phyloP scores from a whole-genome alignment of 2,113 vertebrate species.

The Pomatorhinus ruficollis region DNA sequence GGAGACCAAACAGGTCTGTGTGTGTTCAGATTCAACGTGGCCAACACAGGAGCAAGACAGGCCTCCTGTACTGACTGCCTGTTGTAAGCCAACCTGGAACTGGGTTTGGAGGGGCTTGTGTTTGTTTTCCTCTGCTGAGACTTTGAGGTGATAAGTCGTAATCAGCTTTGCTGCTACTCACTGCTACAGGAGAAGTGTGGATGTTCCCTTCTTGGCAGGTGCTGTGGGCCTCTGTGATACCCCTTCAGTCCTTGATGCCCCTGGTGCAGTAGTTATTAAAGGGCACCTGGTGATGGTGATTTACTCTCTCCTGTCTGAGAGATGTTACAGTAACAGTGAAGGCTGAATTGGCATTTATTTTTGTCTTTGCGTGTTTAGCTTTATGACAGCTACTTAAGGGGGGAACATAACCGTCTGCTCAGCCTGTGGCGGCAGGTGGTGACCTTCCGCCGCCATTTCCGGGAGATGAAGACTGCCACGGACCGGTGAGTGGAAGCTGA shows the following conservation, averaged over 20 bases:
- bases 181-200: neutral
- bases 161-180: neutral
- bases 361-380: conserved; percentile 68
- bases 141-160: neutral
- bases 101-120: neutral
- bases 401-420: conserved; percentile 77
- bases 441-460: conserved; percentile 80
- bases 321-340: neutral
- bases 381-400: conserved; percentile 66
- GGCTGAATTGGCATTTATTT: neutral
- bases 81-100: neutral
- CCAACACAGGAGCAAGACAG: neutral
- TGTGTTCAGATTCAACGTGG: neutral
- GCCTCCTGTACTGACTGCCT: neutral
- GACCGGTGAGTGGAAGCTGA: conserved; percentile 80
- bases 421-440: conserved; percentile 83
- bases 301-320: neutral
- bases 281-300: neutral
- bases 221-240: neutral
- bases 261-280: neutral
- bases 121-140: neutral
- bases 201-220: neutral
- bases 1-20: neutral
- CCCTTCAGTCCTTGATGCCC: neutral
- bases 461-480: conserved; percentile 85